Base-by-base conservation (phyloP, 2,797 vertebrate species). In the Triplophysa yarkandensis region DNA sequence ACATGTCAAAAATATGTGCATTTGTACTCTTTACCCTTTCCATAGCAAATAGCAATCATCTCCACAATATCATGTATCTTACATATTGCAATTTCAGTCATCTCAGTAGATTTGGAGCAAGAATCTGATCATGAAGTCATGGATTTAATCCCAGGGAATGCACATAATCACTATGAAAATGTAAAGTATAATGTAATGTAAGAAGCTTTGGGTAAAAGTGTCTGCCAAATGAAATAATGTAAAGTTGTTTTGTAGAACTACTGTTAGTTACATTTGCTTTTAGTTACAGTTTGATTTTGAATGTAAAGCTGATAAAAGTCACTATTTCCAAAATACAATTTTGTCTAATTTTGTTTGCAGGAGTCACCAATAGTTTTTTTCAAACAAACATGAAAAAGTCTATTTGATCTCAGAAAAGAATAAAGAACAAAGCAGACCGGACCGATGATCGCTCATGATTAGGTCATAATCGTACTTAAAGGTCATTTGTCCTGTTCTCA, bases 401-500 rank as follows among this genome's bases (percentile, higher is more conserved):
- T 44, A 54, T 76, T 55, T 69, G 34, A 63, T 69, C 16, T 63
- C 8, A 60, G 34, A 62, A 60, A n/a, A 19, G 8, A 58, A 32
- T 63, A 48, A 39, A 66, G 61, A 71, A 60, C 21, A 50, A 65
- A 50, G 73, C 19, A 30, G 58, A 62, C 21, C 62, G 48, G 30
- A 46, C 43, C 32, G 6, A n/a, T 46, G 17, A 21, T 71, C n/a
- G 41, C 23, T 10, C 32, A 43, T 19, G 7, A 28, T 64, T 13
- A 43, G 62, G 68, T 60, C 34, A 66, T 73, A 25, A 85, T 81
- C 88, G 84, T 86, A 89, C 85, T 82, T 80, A 70, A 80, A 75
- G 86, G 84, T 87, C 75, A 82, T 79, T 83, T 76, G 83, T 74
- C 8, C 78, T 80, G 79, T 80, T 82, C 84, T 86, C 78, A 73